These are phyloP conservation scores for Phoxinus phoxinus DNA, from an alignment of 2,113 vertebrate genomes.

Conservation along the genomic window DNA sequence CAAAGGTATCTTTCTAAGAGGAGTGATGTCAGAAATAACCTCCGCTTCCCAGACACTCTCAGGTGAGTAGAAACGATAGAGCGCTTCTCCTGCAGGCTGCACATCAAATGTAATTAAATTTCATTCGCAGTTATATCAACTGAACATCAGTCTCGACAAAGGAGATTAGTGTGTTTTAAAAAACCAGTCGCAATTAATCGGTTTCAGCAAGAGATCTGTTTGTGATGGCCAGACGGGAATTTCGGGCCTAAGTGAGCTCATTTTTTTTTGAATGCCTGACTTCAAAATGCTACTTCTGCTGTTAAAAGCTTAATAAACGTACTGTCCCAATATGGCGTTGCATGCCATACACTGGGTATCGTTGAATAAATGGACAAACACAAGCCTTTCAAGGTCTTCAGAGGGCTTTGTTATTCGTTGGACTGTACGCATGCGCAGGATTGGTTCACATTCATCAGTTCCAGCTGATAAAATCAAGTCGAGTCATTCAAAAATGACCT, in stretches of 20 bases:
- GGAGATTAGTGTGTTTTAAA: constrained; percentile 50
- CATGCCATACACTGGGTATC: too few species aligned
- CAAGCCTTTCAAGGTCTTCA: not conserved
- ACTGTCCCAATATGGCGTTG: not conserved
- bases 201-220: constrained; percentile 49
- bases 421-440: not conserved
- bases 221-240: constrained; percentile 36
- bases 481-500: constrained; percentile 18
- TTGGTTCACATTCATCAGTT: not conserved
- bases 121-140: constrained; percentile 49
- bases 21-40: constrained; percentile 40
- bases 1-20: constrained; percentile 31
- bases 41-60: constrained; percentile 17
- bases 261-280: not conserved
- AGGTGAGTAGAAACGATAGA: constrained; percentile 31
- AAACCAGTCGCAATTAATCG: constrained; percentile 48
- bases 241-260: constrained; percentile 5
- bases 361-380: not conserved
- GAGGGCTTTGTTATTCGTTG: not conserved
- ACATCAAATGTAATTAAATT: constrained; percentile 56
- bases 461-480: constrained; percentile 2
- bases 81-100: constrained; percentile 39
- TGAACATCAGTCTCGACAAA: constrained; percentile 53
- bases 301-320: not conserved
- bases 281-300: constrained; percentile 36